Percentiles rank a stretch among this genome's conserved stretches.
phyloP scores from a whole-genome alignment of 1,140 invertebrate genomes.

The Drosophila tristis region DNA sequence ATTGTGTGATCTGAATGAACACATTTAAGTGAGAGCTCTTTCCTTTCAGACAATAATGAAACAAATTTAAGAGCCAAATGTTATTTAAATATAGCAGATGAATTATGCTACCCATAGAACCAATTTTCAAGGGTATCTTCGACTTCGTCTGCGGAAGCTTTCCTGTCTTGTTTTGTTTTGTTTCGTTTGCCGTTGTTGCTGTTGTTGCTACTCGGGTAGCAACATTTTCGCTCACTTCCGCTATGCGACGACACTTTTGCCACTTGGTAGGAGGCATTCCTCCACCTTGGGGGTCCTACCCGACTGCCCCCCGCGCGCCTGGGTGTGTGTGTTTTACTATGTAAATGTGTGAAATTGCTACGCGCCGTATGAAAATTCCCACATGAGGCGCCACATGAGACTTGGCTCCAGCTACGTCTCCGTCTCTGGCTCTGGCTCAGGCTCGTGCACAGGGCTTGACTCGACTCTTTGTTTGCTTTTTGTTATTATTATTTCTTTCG shows the following conservation, averaged over 20 bases:
- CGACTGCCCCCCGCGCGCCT: not conserved
- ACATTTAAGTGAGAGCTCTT: no score
- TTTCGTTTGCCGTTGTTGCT: constrained; percentile 36
- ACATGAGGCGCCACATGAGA: constrained; percentile 61
- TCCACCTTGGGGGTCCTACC: not conserved
- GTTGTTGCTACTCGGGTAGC: constrained; percentile 42
- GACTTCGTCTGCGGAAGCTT: no score
- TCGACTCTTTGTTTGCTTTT: constrained; percentile 65
- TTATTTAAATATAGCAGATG: no score
- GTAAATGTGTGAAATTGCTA: constrained; percentile 83
- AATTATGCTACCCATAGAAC: no score
- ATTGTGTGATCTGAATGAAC: no score
- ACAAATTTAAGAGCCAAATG: no score
- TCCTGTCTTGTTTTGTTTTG: constrained; percentile 4
- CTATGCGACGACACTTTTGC: constrained; percentile 76
- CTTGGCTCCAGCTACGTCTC: constrained; percentile 7
- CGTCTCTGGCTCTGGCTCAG: no score
- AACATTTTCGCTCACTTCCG: constrained; percentile 78
- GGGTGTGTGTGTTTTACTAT: constrained; percentile 67
- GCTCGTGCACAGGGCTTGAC: constrained; percentile 6
- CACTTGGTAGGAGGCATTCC: constrained; percentile 1
- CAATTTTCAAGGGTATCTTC: no score
- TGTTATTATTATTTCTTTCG: constrained; percentile 75
- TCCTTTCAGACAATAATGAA: no score
- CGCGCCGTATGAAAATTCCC: constrained; percentile 77